Evolutionary conservation across 2,797 vertebrate genomes (phyloP).

Genomic region (Sebastes diploproa): DNA sequence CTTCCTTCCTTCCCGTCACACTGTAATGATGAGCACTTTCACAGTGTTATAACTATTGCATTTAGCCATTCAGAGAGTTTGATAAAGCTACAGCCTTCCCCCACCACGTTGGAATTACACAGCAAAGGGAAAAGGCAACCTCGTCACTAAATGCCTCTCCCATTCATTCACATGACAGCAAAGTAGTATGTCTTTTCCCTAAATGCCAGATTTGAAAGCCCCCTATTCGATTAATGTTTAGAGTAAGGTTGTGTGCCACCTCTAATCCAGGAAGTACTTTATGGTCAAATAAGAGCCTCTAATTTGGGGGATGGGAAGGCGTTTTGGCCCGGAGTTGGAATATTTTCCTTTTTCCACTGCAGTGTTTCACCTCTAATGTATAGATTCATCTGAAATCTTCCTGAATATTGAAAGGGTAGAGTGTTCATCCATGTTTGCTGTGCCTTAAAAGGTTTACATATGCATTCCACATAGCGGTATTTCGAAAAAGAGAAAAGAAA

Average conservation of each 20-base stretch:
- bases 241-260: slow-evolving; percentile 69
- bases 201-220: slow-evolving; percentile 85
- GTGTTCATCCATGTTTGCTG: neutral
- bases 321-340: slow-evolving; percentile 31
- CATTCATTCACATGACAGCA: slow-evolving; percentile 78
- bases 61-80: slow-evolving; percentile 69
- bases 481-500: too few relatives aligned
- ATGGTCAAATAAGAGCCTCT: slow-evolving; percentile 74
- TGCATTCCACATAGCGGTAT: neutral
- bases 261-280: slow-evolving; percentile 73
- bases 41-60: slow-evolving; percentile 40
- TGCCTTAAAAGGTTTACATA: neutral
- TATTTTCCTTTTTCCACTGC: slow-evolving; percentile 5
- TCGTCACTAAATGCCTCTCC: slow-evolving; percentile 80
- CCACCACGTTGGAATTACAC: slow-evolving; percentile 56
- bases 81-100: slow-evolving; percentile 54
- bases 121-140: slow-evolving; percentile 74
- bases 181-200: slow-evolving; percentile 78
- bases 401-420: neutral
- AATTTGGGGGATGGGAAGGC: slow-evolving; percentile 58
- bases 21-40: slow-evolving; percentile 59
- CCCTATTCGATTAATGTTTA: slow-evolving; percentile 83
- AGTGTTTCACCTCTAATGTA: slow-evolving; percentile 9
- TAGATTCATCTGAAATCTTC: neutral
- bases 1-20: slow-evolving; percentile 15